Evolutionary conservation across 2,888 invertebrate species (phyloP), one percentile per base, ranked within the genome.

Genomic region (Cordilura impudica): DNA sequence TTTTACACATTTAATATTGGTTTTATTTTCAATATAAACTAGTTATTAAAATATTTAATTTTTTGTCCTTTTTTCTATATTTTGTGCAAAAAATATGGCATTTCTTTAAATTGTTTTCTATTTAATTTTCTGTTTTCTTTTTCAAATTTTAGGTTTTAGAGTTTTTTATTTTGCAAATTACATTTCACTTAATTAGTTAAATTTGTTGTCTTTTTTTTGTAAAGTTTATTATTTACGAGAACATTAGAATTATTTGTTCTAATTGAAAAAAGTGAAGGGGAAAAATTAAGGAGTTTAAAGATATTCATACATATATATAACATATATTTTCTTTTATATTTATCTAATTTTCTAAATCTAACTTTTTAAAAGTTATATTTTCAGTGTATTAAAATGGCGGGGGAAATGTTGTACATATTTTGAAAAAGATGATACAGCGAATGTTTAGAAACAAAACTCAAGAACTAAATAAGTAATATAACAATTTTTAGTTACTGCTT

Each of bases 41-140:
- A 75, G 61, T 79, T 79, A 66, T 72, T 79, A 79, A 79, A 79
- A 79, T 79, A 79, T 72, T 63, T 75, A 45, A 29, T 26, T 66
- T 60, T 65, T 54, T 39, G 49, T 78, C 35, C 63, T 54, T 63
- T 53, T 63, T 61, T 2, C 16, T 56, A 63, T 60, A 53, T 75
- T 79, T 72, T 79, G 79, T 79, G 79, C 79, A 79, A 79, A 79
- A 79, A 79, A 79, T 79, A 79, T 75, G 66, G 67, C 61, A 63
- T 76, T 71, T 72, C 71, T 26, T 65, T 58, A 61, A 29, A 61
- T 45, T 66, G 60, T 53, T 61, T 43, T 39, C 61, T 39, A 51
- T 61, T 71, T 45, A 18, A 29, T 51, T 69, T 54, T 19, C 18
- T 29, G 56, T 63, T 19, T 35, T 35, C 29, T 43, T 23, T 58